Evolutionary conservation across 2,888 invertebrate genomes (phyloP).

Genomic region (Drosophila aldrichi): DNA sequence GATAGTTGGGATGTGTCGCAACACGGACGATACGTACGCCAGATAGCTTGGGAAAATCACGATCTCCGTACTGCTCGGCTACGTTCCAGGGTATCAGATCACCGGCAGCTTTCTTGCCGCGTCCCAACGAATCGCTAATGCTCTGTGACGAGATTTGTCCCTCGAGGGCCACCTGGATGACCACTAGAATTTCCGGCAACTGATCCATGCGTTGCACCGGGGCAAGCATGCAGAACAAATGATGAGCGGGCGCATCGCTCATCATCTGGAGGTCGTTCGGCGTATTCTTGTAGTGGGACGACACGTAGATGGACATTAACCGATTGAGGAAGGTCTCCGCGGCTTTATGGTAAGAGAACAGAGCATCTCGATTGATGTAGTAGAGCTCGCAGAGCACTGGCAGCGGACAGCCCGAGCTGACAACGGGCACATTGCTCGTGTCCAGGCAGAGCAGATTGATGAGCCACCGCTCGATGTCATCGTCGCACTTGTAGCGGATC

Average conservation of each 20-base stretch:
- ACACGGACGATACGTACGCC: constrained; percentile 98
- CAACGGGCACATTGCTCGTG: constrained; percentile 89
- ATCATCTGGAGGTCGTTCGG: constrained; percentile 99
- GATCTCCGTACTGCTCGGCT: constrained; percentile 97
- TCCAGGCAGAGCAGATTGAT: constrained; percentile 96
- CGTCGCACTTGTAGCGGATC: constrained; percentile 95
- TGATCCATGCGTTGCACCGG: constrained; percentile 91
- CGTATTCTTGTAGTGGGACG: constrained; percentile 99
- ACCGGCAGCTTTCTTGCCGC: constrained; percentile 96
- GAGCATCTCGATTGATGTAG: constrained; percentile 94
- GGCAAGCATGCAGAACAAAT: constrained; percentile 96
- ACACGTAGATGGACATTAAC: constrained; percentile 96
- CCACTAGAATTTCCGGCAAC: constrained; percentile 97
- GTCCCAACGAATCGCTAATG: constrained; percentile 91
- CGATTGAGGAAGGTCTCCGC: constrained; percentile 96
- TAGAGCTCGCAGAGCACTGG: constrained; percentile 95
- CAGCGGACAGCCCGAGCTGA: constrained; percentile 92
- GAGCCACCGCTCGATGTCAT: constrained; percentile 96
- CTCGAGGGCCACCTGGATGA: constrained; percentile 93
- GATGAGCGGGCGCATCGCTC: constrained; percentile 99
- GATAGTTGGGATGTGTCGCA: constrained; percentile 99
- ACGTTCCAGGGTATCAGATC: constrained; percentile 99
- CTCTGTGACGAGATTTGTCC: constrained; percentile 89
- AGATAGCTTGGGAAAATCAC: constrained; percentile 94
- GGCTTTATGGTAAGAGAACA: constrained; percentile 98